Evolutionary conservation across 2,888 invertebrate species (phyloP).

Genomic region (Xanthostigma xanthostigma): DNA sequence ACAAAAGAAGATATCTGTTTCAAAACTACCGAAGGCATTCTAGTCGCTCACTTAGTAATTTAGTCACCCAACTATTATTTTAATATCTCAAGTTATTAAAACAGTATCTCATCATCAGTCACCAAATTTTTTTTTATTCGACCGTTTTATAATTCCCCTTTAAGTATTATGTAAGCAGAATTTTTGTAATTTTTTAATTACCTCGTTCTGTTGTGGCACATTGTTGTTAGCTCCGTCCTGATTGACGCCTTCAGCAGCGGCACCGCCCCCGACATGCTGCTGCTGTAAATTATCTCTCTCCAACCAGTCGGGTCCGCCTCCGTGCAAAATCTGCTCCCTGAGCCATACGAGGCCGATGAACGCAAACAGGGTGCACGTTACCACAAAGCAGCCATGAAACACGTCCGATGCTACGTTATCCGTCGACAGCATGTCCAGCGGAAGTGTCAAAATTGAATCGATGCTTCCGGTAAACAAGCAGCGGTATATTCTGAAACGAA

Average conservation of each 20-base stretch:
- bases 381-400: slow-evolving; percentile 92
- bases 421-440: slow-evolving; percentile 83
- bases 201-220: no score
- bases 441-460: slow-evolving; percentile 71
- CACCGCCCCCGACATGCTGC: slow-evolving; percentile 14
- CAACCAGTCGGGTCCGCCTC: slow-evolving; percentile 95
- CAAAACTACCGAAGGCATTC: no score
- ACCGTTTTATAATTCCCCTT: no score
- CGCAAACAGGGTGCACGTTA: slow-evolving; percentile 86
- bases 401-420: slow-evolving; percentile 89
- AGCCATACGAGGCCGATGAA: slow-evolving; percentile 97
- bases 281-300: slow-evolving; percentile 44
- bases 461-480: slow-evolving; percentile 84
- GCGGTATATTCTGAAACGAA: slow-evolving; percentile 59
- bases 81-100: no score
- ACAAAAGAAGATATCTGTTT: no score
- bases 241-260: slow-evolving; percentile 16
- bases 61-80: no score
- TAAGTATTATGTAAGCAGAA: no score
- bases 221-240: no score
- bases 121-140: no score
- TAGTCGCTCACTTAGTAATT: no score
- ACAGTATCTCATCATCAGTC: no score
- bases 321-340: slow-evolving; percentile 92
- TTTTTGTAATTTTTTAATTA: no score